Base-by-base conservation (phyloP, 2,797 vertebrate genomes). In the Antrozous pallidus region DNA sequence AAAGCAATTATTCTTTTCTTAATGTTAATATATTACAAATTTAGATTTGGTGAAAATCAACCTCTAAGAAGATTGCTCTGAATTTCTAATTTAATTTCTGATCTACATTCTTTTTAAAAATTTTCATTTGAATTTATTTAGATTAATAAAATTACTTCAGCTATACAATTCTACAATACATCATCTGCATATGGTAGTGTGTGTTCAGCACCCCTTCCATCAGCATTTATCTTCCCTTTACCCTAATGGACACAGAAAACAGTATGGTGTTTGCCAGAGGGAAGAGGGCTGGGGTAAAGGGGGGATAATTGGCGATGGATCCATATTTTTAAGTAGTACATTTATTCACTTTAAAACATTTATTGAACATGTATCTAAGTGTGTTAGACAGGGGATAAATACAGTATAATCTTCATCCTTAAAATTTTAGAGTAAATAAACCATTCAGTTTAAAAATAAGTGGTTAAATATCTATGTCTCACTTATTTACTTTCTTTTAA, bases 41-140 rank as follows among this genome's bases (percentile, higher is more conserved):
- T 89, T 71, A 6, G 9, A 65, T 51, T 63, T 84, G 38, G 16
- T 63, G 49, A 22, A 69, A 81, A 70, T 84, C 56, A 91, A 95
- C n/a, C 16, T 71, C 47, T 54, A 81, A 63, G 56, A 85, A 84
- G 40, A 58, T 47, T 54, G n/a, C 18, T 83, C 40, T 94, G 24
- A 95, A 79, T 81, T 86, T 95, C 24, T 56, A 90, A 26, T 58
- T 90, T 86, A 82, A 91, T 69, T 83, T 95, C 67, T 91, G 36
- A 93, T 26, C 16, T 74, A 70, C 6, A 33, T 89, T 92, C 4
- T 54, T 51, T 33, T 18, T 8, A 18, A 65, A 33, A 33, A 20
- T 1, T 18, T 33, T 18, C 6, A 61, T 13, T 61, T 65, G 6
- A 33, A 67, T 36, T 67, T 67, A 67, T 67, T 67, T 67, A 33